Conservation (phyloP, 2,888 invertebrate species). For the Elysia crispata region DNA sequence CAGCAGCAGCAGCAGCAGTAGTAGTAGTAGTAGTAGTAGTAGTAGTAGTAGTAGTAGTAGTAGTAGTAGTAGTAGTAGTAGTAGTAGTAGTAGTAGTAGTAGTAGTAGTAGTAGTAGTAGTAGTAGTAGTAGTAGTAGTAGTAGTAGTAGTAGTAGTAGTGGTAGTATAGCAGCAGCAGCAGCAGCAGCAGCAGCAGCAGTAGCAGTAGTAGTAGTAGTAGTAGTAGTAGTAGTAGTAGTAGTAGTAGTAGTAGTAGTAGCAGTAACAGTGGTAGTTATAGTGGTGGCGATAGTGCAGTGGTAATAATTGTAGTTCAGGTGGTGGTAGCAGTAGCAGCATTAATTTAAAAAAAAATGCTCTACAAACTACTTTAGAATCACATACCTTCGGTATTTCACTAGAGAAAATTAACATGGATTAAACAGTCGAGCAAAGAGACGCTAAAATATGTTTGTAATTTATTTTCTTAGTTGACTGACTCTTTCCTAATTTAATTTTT, state of each 20-base stretch:
- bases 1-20: constrained; percentile 2
- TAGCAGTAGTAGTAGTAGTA: not conserved
- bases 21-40: constrained; percentile 35
- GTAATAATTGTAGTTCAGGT: too few species aligned
- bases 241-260: not conserved
- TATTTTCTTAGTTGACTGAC: too few species aligned
- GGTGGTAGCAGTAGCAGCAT: too few species aligned
- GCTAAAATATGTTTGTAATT: too few species aligned
- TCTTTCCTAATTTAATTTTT: too few species aligned
- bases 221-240: not conserved
- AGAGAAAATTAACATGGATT: too few species aligned
- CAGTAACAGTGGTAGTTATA: not conserved
- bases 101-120: constrained; percentile 36
- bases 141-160: constrained; percentile 39
- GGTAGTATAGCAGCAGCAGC: too few species aligned
- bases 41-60: constrained; percentile 36
- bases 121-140: constrained; percentile 36
- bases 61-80: constrained; percentile 34
- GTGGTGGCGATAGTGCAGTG: not conserved
- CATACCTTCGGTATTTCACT: too few species aligned
- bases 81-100: constrained; percentile 37
- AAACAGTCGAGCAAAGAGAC: too few species aligned
- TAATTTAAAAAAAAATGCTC: too few species aligned
- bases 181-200: constrained; percentile 19
- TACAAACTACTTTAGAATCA: too few species aligned